phyloP scores from a whole-genome alignment of 2,888 invertebrate species.

The Tenthredo scrophulariae region DNA sequence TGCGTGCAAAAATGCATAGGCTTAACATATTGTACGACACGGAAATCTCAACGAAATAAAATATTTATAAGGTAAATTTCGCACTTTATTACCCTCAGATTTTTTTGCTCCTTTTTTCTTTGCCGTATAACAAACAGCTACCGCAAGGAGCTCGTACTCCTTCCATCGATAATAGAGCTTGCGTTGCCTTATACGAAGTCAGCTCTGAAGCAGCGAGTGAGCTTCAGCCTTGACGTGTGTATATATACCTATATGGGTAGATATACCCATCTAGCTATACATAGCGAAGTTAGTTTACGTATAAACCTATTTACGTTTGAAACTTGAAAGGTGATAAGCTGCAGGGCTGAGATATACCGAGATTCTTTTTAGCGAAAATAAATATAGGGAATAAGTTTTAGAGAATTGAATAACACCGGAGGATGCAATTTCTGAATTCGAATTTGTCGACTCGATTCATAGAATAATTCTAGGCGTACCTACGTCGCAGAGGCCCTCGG shows the following conservation, averaged over 20 bases:
- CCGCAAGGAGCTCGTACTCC: slow-evolving; percentile 15
- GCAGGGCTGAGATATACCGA: background rate
- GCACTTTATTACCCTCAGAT: background rate
- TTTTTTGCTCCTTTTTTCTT: background rate
- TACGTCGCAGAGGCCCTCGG: background rate
- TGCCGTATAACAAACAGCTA: slow-evolving; percentile 20
- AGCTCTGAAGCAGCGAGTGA: background rate
- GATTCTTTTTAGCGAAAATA: background rate
- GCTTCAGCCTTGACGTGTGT: background rate
- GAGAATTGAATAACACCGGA: background rate
- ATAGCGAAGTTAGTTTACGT: slow-evolving; percentile 4
- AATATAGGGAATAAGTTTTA: background rate
- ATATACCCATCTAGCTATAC: background rate
- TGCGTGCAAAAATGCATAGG: too few relatives aligned
- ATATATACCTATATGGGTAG: background rate
- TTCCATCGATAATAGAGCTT: slow-evolving; percentile 19
- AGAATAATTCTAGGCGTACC: slow-evolving; percentile 9
- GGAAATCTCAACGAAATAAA: too few relatives aligned
- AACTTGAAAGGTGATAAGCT: slow-evolving; percentile 15
- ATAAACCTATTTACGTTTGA: slow-evolving; percentile 1
- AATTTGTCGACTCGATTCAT: background rate
- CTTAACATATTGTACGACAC: too few relatives aligned
- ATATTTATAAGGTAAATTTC: background rate
- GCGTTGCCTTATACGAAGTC: background rate
- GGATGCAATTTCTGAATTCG: background rate